Conservation (phyloP, 2,113 vertebrate species). For the Dasypus novemcinctus region DNA sequence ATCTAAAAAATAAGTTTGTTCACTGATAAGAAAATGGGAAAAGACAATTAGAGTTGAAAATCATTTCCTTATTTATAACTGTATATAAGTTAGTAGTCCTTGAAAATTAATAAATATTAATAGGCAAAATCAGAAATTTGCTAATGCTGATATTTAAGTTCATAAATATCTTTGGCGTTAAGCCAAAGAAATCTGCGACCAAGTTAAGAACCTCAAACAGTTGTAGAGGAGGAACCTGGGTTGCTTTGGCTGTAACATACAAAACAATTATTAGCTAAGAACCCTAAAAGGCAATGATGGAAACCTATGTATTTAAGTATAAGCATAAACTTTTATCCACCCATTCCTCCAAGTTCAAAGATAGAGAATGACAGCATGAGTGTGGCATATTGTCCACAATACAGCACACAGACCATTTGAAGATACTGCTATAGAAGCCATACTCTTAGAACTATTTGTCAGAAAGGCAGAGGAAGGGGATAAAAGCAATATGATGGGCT, state of each 20-base stretch:
- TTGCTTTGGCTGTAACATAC: background rate
- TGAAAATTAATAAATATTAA: background rate
- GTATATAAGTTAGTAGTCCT: rapidly evolving
- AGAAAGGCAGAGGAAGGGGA: background rate
- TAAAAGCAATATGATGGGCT: background rate
- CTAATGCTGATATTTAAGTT: background rate
- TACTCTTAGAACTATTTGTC: rapidly evolving
- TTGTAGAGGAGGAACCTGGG: background rate
- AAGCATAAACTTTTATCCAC: background rate
- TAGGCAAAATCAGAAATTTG: background rate
- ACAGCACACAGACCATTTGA: rapidly evolving
- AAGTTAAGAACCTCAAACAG: rapidly evolving
- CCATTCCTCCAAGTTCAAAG: background rate
- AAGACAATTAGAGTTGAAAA: background rate
- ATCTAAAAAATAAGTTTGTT: background rate
- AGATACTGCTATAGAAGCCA: rapidly evolving
- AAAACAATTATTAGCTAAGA: background rate
- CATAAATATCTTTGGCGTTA: too few relatives aligned
- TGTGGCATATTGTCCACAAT: too few relatives aligned
- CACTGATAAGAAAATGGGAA: background rate
- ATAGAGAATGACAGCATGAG: background rate
- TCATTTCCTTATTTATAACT: background rate
- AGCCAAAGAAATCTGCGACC: background rate
- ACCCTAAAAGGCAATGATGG: too few relatives aligned
- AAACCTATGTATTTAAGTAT: background rate